These are phyloP conservation scores for Hippopotamus amphibius DNA, from an alignment of 2,113 vertebrate species.

Conservation along the genomic window DNA sequence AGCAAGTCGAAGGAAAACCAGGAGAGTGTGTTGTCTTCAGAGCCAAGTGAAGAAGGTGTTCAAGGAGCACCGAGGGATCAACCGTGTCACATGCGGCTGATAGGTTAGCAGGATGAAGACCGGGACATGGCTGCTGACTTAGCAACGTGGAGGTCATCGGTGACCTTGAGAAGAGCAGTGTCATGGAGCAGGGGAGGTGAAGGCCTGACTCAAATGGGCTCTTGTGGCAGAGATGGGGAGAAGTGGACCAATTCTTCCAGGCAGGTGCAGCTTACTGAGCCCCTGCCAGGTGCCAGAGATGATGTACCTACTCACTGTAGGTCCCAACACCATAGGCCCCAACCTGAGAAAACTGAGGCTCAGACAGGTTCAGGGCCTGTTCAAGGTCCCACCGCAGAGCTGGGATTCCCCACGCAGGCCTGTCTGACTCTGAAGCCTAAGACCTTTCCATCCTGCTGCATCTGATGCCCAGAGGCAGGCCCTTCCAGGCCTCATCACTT, in stretches of 20 bases:
- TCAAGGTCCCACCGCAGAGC: not conserved
- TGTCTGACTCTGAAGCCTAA: not conserved
- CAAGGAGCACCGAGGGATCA: not conserved
- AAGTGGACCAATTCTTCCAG: not conserved
- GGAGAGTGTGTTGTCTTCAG: not conserved
- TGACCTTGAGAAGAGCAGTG: slow-evolving; percentile 30
- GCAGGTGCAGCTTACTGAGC: not conserved
- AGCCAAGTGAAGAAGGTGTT: not conserved
- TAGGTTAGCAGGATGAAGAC: not conserved
- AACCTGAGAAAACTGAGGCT: not conserved
- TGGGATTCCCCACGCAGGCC: not conserved
- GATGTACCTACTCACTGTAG: not conserved
- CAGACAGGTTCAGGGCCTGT: not conserved
- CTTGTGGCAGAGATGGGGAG: not conserved
- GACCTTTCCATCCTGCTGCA: not conserved
- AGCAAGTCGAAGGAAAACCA: not conserved
- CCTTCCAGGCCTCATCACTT: not conserved
- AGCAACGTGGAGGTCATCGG: not conserved
- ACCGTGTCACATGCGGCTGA: not conserved
- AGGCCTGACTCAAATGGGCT: not conserved
- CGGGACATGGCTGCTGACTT: not conserved
- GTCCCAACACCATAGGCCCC: not conserved
- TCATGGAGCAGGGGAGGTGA: not conserved
- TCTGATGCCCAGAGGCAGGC: not conserved
- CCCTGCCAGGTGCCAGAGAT: not conserved